phyloP scores from a whole-genome alignment of 23 tunicate species.

The Styela clava region DNA sequence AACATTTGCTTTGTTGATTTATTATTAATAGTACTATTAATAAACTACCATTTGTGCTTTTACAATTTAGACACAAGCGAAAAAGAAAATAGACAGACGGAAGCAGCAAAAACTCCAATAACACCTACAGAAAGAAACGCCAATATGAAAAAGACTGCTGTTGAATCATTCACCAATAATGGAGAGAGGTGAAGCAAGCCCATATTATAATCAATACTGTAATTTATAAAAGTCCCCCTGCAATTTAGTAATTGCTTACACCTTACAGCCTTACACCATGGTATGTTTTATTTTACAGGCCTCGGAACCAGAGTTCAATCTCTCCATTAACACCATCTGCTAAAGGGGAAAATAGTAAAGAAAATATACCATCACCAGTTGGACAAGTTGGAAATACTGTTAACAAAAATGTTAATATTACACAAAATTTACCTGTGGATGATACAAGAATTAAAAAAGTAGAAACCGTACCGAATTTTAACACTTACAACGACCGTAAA shows the following conservation, averaged over 20 bases:
- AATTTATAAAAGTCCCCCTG: background rate
- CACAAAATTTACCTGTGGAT: background rate
- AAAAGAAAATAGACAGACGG: background rate
- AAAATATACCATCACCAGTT: background rate
- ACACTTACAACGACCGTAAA: background rate
- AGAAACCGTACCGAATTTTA: background rate
- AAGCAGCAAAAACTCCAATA: conserved; percentile 4
- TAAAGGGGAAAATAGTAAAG: background rate
- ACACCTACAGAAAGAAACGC: background rate
- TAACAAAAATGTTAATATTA: background rate
- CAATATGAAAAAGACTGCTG: background rate
- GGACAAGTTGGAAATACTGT: background rate
- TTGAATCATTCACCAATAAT: background rate
- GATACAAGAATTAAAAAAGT: conserved; percentile 8
- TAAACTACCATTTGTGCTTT: too few relatives aligned
- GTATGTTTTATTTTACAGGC: background rate
- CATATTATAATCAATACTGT: background rate
- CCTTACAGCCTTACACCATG: too few relatives aligned
- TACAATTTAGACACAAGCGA: background rate
- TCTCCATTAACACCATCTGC: background rate
- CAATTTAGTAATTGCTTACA: background rate
- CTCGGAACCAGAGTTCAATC: background rate
- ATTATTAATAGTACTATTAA: too few relatives aligned
- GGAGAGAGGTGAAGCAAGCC: background rate
- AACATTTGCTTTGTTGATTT: too few relatives aligned